These are phyloP conservation scores for Cotesia glomerata DNA, from an alignment of 1,140 invertebrate species.

Conservation along the genomic window DNA sequence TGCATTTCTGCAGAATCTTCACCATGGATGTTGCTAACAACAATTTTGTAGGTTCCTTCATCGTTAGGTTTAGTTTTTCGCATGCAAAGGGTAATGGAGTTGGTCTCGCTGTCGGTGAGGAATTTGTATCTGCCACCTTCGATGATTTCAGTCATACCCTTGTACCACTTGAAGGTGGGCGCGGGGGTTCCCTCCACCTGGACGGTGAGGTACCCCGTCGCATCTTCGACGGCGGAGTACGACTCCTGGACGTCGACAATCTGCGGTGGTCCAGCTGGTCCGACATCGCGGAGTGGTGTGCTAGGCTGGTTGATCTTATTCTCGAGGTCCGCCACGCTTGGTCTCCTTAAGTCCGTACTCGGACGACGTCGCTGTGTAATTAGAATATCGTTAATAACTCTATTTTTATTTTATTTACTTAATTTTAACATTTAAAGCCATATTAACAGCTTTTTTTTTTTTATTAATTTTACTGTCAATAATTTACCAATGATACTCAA, in stretches of 20 bases:
- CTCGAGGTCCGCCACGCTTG: slow-evolving; percentile 86
- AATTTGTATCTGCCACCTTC: slow-evolving; percentile 93
- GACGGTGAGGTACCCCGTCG: slow-evolving; percentile 87
- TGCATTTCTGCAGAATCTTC: slow-evolving; percentile 94
- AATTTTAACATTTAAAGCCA: background rate
- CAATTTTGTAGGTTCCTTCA: slow-evolving; percentile 95
- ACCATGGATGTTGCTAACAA: slow-evolving; percentile 91
- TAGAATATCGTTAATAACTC: background rate
- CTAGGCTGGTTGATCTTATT: slow-evolving; percentile 89
- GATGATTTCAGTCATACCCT: slow-evolving; percentile 84
- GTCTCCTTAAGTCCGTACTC: slow-evolving; percentile 83
- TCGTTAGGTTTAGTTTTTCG: slow-evolving; percentile 95
- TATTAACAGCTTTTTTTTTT: too few species aligned
- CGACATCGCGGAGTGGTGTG: slow-evolving; percentile 81
- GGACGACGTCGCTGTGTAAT: slow-evolving; percentile 77
- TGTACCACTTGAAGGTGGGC: slow-evolving; percentile 96
- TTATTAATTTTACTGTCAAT: too few species aligned
- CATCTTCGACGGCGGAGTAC: slow-evolving; percentile 90
- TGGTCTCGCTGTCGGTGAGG: slow-evolving; percentile 86
- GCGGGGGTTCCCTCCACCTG: slow-evolving; percentile 90
- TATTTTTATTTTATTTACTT: background rate
- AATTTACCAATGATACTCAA: too few species aligned
- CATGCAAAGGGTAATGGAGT: slow-evolving; percentile 91
- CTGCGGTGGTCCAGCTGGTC: slow-evolving; percentile 79
- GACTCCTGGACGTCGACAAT: slow-evolving; percentile 91